Base-by-base conservation (phyloP, 2,113 vertebrate species). In the Hassar affinis region DNA sequence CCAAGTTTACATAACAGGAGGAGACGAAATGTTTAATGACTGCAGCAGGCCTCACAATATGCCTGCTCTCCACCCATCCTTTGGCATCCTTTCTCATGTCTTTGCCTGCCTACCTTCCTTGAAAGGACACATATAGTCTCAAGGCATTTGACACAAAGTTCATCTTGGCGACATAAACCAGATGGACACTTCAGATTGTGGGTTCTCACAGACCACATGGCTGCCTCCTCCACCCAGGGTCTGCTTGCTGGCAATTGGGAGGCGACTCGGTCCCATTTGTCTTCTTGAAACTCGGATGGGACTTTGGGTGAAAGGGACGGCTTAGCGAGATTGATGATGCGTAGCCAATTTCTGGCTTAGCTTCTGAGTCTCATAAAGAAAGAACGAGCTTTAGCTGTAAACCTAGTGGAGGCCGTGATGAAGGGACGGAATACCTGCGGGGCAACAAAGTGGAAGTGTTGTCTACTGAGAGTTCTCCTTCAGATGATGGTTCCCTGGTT, bases 321-420 rank as follows among this genome's bases (percentile, higher is more conserved):
- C 91, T 89, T 89, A 66, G 78, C 83, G 79, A 93, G 93, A 95
- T 93, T 92, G 91, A 94, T 94, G 93, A 93, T 89, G 93, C 92
- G 85, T 93, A 88, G 91, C 93, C 93, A 94, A 94, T 95, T 92
- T 92, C 89, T 93, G 88, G 92, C 92, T 93, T 91, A 93, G 90
- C 85, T 84, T 51, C 14, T 20, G 87, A 92, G 89, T 88, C 88
- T 90, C 88, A 85, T 83, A 90, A 66, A 91, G 92, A 92, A 88
- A 90, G 86, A 78, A 11, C 75, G 81, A 88, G 88, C 89, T 88
- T 88, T 87, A 89, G 89, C 93, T 89, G 88, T 92, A 93, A 94
- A 93, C 90, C 93, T 30, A 85, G 74, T 27, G 42, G 33, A 77
- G 25, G 83, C 87, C 86, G 57, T 79, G 86, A 79, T 85, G 56